Base-by-base conservation (phyloP, 2,888 invertebrate genomes). In the Syrista parreyssii region DNA sequence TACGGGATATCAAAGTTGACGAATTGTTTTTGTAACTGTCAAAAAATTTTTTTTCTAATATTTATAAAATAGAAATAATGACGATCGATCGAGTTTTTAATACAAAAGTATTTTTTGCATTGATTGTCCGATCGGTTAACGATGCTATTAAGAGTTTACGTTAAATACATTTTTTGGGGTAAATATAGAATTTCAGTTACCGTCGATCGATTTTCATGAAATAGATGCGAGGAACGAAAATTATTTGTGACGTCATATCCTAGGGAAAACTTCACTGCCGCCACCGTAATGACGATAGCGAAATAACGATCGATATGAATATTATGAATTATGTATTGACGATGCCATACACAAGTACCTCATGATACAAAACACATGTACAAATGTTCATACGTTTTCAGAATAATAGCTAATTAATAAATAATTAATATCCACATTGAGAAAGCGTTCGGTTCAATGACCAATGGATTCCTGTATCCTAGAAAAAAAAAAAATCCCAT, bases 301-400 rank as follows among this genome's bases (percentile, higher is more conserved):
- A 36, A 35, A 55, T 68, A 30, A 68, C 68, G 75, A 68, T 34
- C 32, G 30, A 35, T 74, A 34, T 32, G 74, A 74, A 32, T 35
- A 34, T 30, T 83, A 84, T 85, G 85, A 87, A 88, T 87, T 85
- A 89, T 88, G 87, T 89, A 87, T 90, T 88, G 89, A 86, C 85
- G 87, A 89, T 87, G 90, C 89, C 90, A 90, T 90, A 90, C 90
- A 90, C 89, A 90, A 90, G 90, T 90, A 90, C 90, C 90, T 90
- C 90, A 90, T 89, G 89, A 89, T 90, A 89, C 88, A 89, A 90
- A 90, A 90, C 86, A 90, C 89, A 90, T 90, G 90, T 90, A 90
- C 90, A 90, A 90, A 90, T 90, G 90, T 90, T 90, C 89, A 90
- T 90, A 90, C 88, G 89, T 90, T 90, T 89, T 89, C 90, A 90